phyloP scores from a whole-genome alignment of 2,888 invertebrate species.

The Apodemia zela region DNA sequence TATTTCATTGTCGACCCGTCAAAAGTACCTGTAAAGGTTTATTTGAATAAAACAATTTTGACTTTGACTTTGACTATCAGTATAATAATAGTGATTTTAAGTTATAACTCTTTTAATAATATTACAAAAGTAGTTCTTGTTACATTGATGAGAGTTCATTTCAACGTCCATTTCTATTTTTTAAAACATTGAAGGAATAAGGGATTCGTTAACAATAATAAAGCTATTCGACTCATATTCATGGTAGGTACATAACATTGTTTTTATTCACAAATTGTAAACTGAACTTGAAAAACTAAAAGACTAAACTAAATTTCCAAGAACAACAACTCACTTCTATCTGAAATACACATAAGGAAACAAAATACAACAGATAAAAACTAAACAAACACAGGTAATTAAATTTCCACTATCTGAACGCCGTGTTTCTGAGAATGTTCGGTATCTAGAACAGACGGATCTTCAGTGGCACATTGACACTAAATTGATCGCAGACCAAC shows the following conservation, averaged over 20 bases:
- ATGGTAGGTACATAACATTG: neutral
- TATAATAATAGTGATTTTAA: too few species aligned
- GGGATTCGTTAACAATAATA: too few species aligned
- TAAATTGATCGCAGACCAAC: conserved; percentile 22
- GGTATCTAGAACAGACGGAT: conserved; percentile 58
- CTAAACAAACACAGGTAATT: conserved; percentile 16
- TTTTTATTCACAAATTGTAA: neutral
- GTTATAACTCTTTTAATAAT: too few species aligned
- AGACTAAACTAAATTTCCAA: neutral
- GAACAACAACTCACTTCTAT: neutral
- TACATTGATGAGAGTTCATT: too few species aligned
- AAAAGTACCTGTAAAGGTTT: too few species aligned
- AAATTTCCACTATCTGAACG: conserved; percentile 26
- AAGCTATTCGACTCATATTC: neutral
- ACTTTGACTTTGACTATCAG: too few species aligned
- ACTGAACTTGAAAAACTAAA: neutral
- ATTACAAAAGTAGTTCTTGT: too few species aligned
- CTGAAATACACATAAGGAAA: neutral
- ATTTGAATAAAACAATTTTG: too few species aligned
- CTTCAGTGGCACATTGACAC: conserved; percentile 63
- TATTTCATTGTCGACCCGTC: too few species aligned
- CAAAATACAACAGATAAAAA: conserved; percentile 9
- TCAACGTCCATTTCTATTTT: too few species aligned
- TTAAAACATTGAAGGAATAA: too few species aligned
- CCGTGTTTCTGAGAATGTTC: conserved; percentile 1